Evolutionary conservation across 2,888 invertebrate species (phyloP).

Genomic region (Dorcus hopei): DNA sequence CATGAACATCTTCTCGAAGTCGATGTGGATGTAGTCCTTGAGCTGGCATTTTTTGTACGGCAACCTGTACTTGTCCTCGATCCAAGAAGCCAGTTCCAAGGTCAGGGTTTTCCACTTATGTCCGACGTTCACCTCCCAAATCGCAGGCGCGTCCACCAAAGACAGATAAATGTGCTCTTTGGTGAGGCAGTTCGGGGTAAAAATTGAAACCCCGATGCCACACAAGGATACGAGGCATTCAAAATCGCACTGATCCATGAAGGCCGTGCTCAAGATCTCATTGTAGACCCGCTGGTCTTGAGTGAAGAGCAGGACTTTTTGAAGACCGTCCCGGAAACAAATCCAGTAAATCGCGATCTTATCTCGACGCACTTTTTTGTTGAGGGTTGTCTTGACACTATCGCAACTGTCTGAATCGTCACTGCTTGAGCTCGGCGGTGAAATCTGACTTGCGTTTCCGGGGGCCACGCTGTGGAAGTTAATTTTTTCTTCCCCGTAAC

Average conservation of each 20-base stretch:
- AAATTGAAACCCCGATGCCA: slow-evolving; percentile 63
- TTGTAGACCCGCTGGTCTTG: slow-evolving; percentile 71
- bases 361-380: slow-evolving; percentile 67
- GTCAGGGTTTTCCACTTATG: slow-evolving; percentile 77
- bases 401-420: slow-evolving; percentile 54
- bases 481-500: slow-evolving; percentile 69
- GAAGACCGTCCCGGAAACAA: slow-evolving; percentile 71
- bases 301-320: slow-evolving; percentile 71
- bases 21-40: slow-evolving; percentile 76
- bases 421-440: slow-evolving; percentile 59
- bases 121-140: slow-evolving; percentile 80
- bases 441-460: slow-evolving; percentile 53
- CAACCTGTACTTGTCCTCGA: slow-evolving; percentile 73
- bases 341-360: slow-evolving; percentile 79
- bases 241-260: slow-evolving; percentile 65
- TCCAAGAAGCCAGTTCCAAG: slow-evolving; percentile 74
- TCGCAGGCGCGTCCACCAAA: slow-evolving; percentile 65
- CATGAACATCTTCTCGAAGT: slow-evolving; percentile 83
- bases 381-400: slow-evolving; percentile 41
- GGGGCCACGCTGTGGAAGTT: slow-evolving; percentile 68
- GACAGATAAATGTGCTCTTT: slow-evolving; percentile 70
- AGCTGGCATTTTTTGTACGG: slow-evolving; percentile 69
- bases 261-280: slow-evolving; percentile 57
- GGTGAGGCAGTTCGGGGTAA: slow-evolving; percentile 40
- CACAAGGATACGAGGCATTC: slow-evolving; percentile 69